Conservation (phyloP, 1,140 invertebrate genomes). For the Caerostris darwini region DNA sequence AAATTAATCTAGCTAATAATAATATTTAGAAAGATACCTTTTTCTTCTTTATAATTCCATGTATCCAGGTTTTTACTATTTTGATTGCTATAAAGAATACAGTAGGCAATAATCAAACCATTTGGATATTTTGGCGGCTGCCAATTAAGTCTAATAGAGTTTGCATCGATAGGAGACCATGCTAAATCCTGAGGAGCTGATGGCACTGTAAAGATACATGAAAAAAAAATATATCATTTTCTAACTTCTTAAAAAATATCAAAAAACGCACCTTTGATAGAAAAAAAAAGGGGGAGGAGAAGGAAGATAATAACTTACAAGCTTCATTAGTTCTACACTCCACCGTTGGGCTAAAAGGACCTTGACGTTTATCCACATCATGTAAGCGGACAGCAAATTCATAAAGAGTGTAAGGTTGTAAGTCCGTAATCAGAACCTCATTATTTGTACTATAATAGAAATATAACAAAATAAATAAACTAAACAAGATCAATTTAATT, state of each 20-base stretch:
- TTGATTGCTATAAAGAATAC: conserved; percentile 81
- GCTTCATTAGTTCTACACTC: conserved; percentile 84
- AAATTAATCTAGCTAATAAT: too few relatives aligned
- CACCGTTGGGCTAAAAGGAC: conserved; percentile 83
- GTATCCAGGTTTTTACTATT: conserved; percentile 80
- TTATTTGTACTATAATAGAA: conserved; percentile 82
- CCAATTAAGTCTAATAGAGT: conserved; percentile 83
- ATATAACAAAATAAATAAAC: conserved; percentile 67
- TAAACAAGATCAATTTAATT: too few relatives aligned
- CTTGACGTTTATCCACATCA: conserved; percentile 81
- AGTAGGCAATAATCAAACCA: conserved; percentile 83
- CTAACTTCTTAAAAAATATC: background rate
- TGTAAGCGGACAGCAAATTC: conserved; percentile 85
- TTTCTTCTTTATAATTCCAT: conserved; percentile 81
- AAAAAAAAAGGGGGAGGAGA: background rate
- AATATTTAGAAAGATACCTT: conserved; percentile 79
- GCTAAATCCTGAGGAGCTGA: conserved; percentile 83
- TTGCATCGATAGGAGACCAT: conserved; percentile 83
- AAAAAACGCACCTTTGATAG: background rate
- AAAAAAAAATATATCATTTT: background rate
- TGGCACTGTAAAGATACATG: conserved; percentile 82
- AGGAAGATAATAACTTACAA: conserved; percentile 80
- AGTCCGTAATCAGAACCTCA: conserved; percentile 82
- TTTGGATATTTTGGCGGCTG: conserved; percentile 83
- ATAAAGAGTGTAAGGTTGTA: conserved; percentile 86